Evolutionary conservation across 2,888 invertebrate species (phyloP), one percentile per base, ranked within the genome.

Genomic region (Hybos culiciformis): DNA sequence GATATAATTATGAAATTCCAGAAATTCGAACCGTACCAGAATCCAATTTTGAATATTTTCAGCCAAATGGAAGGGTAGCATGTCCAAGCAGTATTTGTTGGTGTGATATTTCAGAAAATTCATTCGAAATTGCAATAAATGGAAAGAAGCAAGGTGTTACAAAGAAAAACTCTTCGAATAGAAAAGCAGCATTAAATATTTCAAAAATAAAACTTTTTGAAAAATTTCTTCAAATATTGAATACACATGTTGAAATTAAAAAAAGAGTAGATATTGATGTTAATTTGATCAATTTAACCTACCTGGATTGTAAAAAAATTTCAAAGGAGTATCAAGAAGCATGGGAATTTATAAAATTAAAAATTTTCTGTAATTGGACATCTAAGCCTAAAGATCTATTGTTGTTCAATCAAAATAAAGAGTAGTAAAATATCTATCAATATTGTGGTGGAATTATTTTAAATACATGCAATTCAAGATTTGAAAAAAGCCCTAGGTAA

Each of bases 61-160:
- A 70, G 54, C 53, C 50, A 36, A 52, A 56, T 4, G 50, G 53
- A 0, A 69, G 59, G 46, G 61, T 66, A 47, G 75, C 80, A 1
- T 72, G 75, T 44, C 71, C 79, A 12, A 66, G 70, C 33, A 77
- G 78, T 50, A 68, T 81, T 23, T 68, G 71, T 33, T 82, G 80
- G 78, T 70, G 69, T 46, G 62, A 69, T 40, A 62, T 70, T 21
- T 54, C 59, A 4, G 58, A 64, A 24, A 62, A 61, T 41, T 54
- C 71, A 24, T 60, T 69, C 36, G 84, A 90, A 68, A 76, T 88
- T 21, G 73, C 78, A 17, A 80, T 86, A 1, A 76, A 80, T 56
- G 91, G 92, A 5, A 74, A 72, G 54, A 83, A 78, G 48, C 78
- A 84, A 59, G 91, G 91, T 5, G 68, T 78, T 2, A 87, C 85